phyloP scores from a whole-genome alignment of 1,140 invertebrate species.

The silkworm (Bombyx mori) region DNA sequence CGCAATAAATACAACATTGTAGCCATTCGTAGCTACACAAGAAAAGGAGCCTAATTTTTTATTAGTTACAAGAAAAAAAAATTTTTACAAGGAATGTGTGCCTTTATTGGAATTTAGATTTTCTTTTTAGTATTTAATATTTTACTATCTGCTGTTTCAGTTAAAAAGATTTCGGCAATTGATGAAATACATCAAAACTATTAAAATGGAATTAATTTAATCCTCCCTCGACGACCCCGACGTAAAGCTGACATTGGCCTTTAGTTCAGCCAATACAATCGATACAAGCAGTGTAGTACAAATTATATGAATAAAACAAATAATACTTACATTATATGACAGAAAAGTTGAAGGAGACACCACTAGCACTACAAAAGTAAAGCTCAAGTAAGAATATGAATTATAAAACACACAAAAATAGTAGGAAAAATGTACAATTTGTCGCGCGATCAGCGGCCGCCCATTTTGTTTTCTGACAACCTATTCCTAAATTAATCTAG shows the following conservation, averaged over 20 bases:
- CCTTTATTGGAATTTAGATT: too few species aligned
- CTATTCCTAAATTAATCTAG: not conserved
- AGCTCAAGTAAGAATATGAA: slow-evolving; percentile 14
- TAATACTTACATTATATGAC: slow-evolving; percentile 29
- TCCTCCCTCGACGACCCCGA: slow-evolving; percentile 16
- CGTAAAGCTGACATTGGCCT: slow-evolving; percentile 52
- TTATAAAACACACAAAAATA: slow-evolving; percentile 23
- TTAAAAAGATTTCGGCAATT: not conserved
- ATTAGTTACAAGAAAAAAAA: too few species aligned
- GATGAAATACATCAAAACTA: not conserved
- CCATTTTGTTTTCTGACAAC: slow-evolving; percentile 44
- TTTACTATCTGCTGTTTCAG: too few species aligned
- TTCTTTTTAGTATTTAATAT: too few species aligned
- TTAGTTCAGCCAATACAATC: slow-evolving; percentile 36
- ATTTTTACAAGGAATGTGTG: too few species aligned
- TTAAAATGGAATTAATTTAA: not conserved
- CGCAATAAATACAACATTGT: too few species aligned
- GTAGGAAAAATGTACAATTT: slow-evolving; percentile 22
- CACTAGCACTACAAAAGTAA: slow-evolving; percentile 28
- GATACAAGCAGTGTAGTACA: slow-evolving; percentile 34
- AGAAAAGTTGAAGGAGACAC: slow-evolving; percentile 23
- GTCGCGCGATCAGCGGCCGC: slow-evolving; percentile 25
- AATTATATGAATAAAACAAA: slow-evolving; percentile 18
- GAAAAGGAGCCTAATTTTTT: too few species aligned
- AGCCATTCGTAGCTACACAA: too few species aligned